These are phyloP conservation scores for Alethe castanea DNA, from an alignment of 2,113 vertebrate species.

Conservation along the genomic window DNA sequence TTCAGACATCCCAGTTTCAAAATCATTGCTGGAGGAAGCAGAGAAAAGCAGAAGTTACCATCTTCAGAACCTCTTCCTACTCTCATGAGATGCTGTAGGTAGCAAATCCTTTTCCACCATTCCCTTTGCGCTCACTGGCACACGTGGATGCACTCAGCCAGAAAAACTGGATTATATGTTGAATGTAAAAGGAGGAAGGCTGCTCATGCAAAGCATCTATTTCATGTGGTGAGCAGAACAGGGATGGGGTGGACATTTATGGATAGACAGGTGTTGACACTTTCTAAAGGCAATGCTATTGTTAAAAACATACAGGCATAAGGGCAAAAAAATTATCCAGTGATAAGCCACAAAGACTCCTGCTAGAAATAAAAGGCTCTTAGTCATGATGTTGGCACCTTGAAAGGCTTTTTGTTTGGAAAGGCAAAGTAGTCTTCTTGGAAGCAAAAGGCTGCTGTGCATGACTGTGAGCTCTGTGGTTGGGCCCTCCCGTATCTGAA, in stretches of 20 bases:
- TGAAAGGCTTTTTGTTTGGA: neutral
- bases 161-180: conserved; percentile 31
- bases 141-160: neutral
- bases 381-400: neutral
- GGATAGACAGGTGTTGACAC: neutral
- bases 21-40: neutral
- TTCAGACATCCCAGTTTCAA: neutral
- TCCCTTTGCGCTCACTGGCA: neutral
- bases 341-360: neutral
- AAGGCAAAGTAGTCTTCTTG: neutral
- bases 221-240: conserved; percentile 1
- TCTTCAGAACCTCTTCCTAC: neutral
- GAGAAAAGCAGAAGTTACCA: neutral
- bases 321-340: neutral
- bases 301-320: neutral
- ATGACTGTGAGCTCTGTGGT: neutral
- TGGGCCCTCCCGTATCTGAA: neutral
- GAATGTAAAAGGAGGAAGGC: neutral
- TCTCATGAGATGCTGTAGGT: neutral
- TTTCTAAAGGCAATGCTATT: conserved; percentile 1
- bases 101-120: neutral
- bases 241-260: neutral
- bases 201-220: neutral
- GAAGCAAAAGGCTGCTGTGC: neutral
- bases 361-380: neutral